Conservation (phyloP, 2,888 invertebrate genomes). For the Marronus borbonicus region DNA sequence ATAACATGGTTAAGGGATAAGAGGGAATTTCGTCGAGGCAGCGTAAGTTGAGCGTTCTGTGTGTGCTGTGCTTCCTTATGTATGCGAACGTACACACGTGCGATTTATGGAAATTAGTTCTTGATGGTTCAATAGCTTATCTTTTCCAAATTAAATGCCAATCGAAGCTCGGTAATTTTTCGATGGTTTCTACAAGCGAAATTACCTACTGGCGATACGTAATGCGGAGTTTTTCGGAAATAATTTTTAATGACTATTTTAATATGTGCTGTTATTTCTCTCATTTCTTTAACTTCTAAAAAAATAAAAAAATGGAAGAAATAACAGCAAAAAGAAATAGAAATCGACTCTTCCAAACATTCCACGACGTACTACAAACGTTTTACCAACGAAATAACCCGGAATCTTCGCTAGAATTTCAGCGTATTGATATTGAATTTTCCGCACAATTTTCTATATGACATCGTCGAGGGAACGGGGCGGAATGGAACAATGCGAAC, state of each 20-base stretch:
- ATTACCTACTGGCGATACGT: too few species aligned
- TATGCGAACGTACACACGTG: background rate
- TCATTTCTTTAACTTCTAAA: too few species aligned
- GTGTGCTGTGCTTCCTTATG: background rate
- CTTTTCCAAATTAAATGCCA: too few species aligned
- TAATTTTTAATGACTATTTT: too few species aligned
- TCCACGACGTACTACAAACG: background rate
- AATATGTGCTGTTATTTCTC: too few species aligned
- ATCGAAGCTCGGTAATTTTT: too few species aligned
- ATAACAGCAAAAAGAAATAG: too few species aligned
- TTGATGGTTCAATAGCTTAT: too few species aligned
- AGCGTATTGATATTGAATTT: conserved; percentile 36
- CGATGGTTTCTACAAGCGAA: too few species aligned
- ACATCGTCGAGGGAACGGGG: background rate
- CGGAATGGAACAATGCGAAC: conserved; percentile 40
- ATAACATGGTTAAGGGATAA: conserved; percentile 90
- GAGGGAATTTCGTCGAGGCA: conserved; percentile 82
- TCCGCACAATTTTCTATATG: conserved; percentile 39
- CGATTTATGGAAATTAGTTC: background rate
- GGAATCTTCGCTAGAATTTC: conserved; percentile 8
- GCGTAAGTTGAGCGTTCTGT: conserved; percentile 74
- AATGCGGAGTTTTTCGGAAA: too few species aligned
- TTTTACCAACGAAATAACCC: background rate
- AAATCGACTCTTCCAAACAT: too few species aligned
- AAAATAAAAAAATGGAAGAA: too few species aligned